These are phyloP conservation scores for Gonioctena quinquepunctata DNA, from an alignment of 1,140 invertebrate species.

Conservation along the genomic window DNA sequence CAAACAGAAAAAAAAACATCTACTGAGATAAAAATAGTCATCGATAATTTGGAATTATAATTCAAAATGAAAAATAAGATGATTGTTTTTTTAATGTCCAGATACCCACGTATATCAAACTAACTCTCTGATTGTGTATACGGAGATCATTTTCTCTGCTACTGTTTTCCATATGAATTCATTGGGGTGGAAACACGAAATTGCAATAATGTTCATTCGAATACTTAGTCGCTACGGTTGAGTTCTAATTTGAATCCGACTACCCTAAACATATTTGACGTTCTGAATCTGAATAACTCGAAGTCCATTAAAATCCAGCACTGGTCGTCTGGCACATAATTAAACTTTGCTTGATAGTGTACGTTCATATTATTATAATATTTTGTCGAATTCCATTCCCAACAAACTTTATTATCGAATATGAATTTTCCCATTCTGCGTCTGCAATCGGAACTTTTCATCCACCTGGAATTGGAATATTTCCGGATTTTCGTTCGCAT, in stretches of 20 bases:
- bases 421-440: constrained; percentile 7
- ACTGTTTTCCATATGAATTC: not conserved
- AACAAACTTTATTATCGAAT: constrained; percentile 12
- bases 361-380: constrained; percentile 8
- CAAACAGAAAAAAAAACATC: no score
- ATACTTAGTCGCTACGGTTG: not conserved
- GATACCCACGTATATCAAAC: no score
- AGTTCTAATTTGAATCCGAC: not conserved
- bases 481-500: constrained; percentile 2
- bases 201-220: not conserved
- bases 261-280: constrained; percentile 2
- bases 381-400: constrained; percentile 7
- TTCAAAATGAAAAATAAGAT: no score
- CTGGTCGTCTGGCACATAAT: constrained; percentile 5
- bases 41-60: no score
- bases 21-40: no score
- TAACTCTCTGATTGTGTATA: no score
- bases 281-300: not conserved
- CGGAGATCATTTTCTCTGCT: no score
- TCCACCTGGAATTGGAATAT: constrained; percentile 1
- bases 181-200: not conserved
- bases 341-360: constrained; percentile 3
- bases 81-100: no score
- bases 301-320: constrained; percentile 7
- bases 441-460: constrained; percentile 1